Evolutionary conservation across 1,140 invertebrate genomes (phyloP).

Genomic region (Euwallacea fornicatus): DNA sequence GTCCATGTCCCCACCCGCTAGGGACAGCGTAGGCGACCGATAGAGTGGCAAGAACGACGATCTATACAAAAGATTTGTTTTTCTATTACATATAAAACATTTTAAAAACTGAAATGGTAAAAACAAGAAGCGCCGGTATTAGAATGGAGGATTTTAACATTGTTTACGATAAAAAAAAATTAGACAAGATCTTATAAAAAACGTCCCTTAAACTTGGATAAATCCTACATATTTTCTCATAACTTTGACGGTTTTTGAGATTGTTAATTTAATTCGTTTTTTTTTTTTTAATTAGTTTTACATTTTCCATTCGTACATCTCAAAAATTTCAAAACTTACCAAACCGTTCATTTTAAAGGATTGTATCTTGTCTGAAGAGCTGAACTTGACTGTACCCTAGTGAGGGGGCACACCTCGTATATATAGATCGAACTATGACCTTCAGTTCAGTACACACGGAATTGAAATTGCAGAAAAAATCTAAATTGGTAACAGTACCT

Average conservation of each 20-base stretch:
- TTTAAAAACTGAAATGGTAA: not conserved
- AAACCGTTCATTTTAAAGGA: slow-evolving; percentile 3
- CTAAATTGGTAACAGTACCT: too few relatives aligned
- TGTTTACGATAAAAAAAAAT: too few relatives aligned
- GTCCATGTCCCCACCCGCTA: not conserved
- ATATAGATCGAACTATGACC: not conserved
- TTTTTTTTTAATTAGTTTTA: too few relatives aligned
- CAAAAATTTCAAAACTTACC: not conserved
- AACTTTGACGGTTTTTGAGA: too few relatives aligned
- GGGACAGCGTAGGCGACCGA: not conserved
- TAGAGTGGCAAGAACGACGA: not conserved
- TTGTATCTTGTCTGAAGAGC: slow-evolving; percentile 3
- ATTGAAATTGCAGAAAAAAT: too few relatives aligned
- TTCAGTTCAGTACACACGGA: not conserved
- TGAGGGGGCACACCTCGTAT: not conserved
- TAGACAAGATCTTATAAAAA: too few relatives aligned
- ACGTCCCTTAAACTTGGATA: too few relatives aligned
- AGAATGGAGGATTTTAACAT: too few relatives aligned
- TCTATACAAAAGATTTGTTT: not conserved
- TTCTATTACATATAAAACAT: not conserved
- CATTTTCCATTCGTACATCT: too few relatives aligned
- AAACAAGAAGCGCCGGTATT: too few relatives aligned
- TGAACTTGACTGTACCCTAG: not conserved
- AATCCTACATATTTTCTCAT: too few relatives aligned
- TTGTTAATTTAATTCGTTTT: too few relatives aligned